A percentile compares a stretch with the other conserved stretches of the same genome.
These are phyloP conservation scores for Ernsta delagoae DNA, from an alignment of 2,888 invertebrate species.

Conservation along the genomic window DNA sequence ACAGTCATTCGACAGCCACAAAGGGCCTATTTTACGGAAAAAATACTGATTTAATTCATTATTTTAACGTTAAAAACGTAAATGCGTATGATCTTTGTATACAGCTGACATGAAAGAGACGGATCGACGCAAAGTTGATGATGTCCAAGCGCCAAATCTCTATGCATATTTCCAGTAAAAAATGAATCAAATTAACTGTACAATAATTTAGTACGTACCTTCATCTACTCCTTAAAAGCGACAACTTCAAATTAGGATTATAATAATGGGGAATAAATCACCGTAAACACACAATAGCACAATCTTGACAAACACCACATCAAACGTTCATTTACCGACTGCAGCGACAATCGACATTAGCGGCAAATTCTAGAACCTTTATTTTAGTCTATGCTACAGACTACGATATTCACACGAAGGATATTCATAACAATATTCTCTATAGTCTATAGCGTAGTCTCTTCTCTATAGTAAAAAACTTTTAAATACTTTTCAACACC, in stretches of 20 bases:
- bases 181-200: slow-evolving; percentile 45
- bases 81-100: slow-evolving; percentile 82
- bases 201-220: slow-evolving; percentile 72
- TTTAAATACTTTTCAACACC: no score
- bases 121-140: slow-evolving; percentile 68
- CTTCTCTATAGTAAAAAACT: no score
- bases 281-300: slow-evolving; percentile 87
- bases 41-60: slow-evolving; percentile 76
- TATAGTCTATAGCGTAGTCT: no score
- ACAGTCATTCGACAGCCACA: slow-evolving; percentile 49
- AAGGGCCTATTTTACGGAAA: slow-evolving; percentile 54
- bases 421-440: no score
- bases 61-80: slow-evolving; percentile 60
- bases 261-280: slow-evolving; percentile 75
- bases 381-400: neutral
- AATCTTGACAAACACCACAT: slow-evolving; percentile 87
- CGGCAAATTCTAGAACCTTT: slow-evolving; percentile 67
- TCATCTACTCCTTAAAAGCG: slow-evolving; percentile 87
- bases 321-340: slow-evolving; percentile 88
- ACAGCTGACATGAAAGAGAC: slow-evolving; percentile 44
- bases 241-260: slow-evolving; percentile 77
- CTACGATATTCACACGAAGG: no score
- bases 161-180: slow-evolving; percentile 48
- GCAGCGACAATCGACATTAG: slow-evolving; percentile 77
- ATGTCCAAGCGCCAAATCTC: slow-evolving; percentile 73